Conservation (phyloP, 1,140 invertebrate genomes). For the Drosophila oshimai region DNA sequence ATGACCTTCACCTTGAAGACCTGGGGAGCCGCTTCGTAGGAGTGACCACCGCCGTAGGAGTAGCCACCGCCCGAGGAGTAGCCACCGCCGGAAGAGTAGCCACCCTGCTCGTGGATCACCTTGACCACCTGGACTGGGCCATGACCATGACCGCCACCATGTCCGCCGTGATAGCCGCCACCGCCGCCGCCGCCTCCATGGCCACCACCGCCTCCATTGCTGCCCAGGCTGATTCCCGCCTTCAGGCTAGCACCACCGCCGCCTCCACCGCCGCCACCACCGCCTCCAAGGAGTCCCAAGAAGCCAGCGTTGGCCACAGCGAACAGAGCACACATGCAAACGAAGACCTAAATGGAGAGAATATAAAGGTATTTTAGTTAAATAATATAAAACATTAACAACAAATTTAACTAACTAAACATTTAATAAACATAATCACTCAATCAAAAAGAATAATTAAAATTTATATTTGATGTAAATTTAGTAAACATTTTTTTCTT, state of each 20-base stretch:
- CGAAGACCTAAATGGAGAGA: slow-evolving; percentile 51
- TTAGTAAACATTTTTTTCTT: too few relatives aligned
- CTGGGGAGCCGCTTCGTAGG: slow-evolving; percentile 55
- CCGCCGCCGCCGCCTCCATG: slow-evolving; percentile 31
- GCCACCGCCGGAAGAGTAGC: slow-evolving; percentile 20
- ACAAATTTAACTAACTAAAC: background rate
- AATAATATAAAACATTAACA: background rate
- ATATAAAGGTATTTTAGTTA: too few relatives aligned
- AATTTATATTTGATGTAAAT: too few relatives aligned
- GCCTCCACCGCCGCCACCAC: slow-evolving; percentile 39
- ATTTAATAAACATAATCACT: too few relatives aligned
- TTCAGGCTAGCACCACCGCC: slow-evolving; percentile 31
- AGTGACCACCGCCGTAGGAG: slow-evolving; percentile 36
- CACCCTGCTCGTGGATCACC: slow-evolving; percentile 50
- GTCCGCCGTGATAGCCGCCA: slow-evolving; percentile 9
- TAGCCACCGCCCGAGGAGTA: slow-evolving; percentile 22
- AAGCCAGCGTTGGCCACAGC: slow-evolving; percentile 73
- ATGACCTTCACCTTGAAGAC: slow-evolving; percentile 71
- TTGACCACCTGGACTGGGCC: slow-evolving; percentile 38
- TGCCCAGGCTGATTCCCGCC: slow-evolving; percentile 33
- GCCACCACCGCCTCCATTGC: slow-evolving; percentile 32
- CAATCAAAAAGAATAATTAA: too few relatives aligned
- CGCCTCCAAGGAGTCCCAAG: slow-evolving; percentile 63
- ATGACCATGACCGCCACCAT: slow-evolving; percentile 12
- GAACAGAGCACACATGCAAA: slow-evolving; percentile 69